A percentile compares a stretch with the other conserved stretches of the same genome.
Conservation (phyloP, 2,888 invertebrate genomes). For the Gordius sp. region DNA sequence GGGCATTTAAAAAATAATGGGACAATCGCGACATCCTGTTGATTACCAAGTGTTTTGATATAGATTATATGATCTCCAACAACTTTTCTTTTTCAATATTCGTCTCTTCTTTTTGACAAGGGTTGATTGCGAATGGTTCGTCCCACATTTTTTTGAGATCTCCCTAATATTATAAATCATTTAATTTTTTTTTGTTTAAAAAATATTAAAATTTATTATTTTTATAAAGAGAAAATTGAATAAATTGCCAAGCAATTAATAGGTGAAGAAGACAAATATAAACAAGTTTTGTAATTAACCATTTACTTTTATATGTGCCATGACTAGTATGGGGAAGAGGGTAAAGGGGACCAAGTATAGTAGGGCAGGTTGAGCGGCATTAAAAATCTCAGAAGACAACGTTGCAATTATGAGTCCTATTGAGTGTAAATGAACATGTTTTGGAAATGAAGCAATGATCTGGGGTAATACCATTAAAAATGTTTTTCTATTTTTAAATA, state of each 20-base stretch:
- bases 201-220: constrained; percentile 16
- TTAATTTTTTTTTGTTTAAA: background rate
- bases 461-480: too few relatives aligned
- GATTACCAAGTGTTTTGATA: too few relatives aligned
- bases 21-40: too few relatives aligned
- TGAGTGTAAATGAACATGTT: too few relatives aligned
- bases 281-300: too few relatives aligned
- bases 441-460: too few relatives aligned
- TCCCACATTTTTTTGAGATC: constrained; percentile 92
- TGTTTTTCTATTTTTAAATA: too few relatives aligned
- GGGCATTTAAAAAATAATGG: too few relatives aligned
- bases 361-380: constrained; percentile 85
- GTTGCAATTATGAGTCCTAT: constrained; percentile 60
- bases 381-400: constrained; percentile 85
- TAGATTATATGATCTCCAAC: too few relatives aligned
- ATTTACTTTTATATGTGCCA: constrained; percentile 79
- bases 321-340: constrained; percentile 68
- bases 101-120: too few relatives aligned
- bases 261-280: too few relatives aligned
- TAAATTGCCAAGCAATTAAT: background rate
- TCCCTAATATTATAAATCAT: constrained; percentile 39
- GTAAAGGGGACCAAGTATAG: constrained; percentile 91
- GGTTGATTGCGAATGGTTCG: constrained; percentile 32
- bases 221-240: background rate
- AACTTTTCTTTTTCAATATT: too few relatives aligned